Evolutionary conservation across 2,113 vertebrate genomes (phyloP).

Genomic region (Muntiacus reevesi): DNA sequence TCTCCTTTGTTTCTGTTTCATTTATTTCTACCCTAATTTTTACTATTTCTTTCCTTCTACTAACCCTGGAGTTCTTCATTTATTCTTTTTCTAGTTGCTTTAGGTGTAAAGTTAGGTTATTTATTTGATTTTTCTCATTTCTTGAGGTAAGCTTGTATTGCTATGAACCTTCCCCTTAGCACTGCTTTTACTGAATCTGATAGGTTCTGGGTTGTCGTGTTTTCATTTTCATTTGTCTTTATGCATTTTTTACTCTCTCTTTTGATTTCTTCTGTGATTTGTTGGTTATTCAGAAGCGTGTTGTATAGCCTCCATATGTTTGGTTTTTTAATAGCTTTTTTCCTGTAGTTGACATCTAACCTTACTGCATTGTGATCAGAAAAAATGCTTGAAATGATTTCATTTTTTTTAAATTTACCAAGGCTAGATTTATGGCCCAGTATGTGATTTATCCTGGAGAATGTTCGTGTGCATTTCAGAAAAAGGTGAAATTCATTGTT

Average conservation of each 20-base stretch:
- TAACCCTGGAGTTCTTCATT: not conserved
- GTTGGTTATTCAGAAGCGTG: not conserved
- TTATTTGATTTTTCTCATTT: not conserved
- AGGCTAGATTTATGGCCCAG: not conserved
- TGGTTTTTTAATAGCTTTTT: not conserved
- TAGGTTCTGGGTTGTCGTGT: not conserved
- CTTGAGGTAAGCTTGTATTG: not conserved
- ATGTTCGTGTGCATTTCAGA: not conserved
- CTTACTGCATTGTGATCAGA: not conserved
- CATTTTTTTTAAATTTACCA: not conserved
- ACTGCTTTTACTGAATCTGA: not conserved
- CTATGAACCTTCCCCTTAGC: not conserved
- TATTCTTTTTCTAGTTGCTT: not conserved
- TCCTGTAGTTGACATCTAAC: not conserved
- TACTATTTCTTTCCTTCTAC: not conserved
- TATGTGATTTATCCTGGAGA: not conserved
- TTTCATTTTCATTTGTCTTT: not conserved
- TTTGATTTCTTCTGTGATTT: not conserved
- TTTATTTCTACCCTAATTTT: not conserved
- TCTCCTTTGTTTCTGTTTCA: not conserved
- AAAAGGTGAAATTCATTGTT: not conserved
- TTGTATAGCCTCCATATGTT: not conserved
- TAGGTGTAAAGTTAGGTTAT: not conserved
- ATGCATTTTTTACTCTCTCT: not conserved
- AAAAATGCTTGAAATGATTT: not conserved